A percentile compares a stretch with the other conserved stretches of the same genome.
phyloP scores from a whole-genome alignment of 2,888 invertebrate genomes.

The Chalcosyrphus nemorum region DNA sequence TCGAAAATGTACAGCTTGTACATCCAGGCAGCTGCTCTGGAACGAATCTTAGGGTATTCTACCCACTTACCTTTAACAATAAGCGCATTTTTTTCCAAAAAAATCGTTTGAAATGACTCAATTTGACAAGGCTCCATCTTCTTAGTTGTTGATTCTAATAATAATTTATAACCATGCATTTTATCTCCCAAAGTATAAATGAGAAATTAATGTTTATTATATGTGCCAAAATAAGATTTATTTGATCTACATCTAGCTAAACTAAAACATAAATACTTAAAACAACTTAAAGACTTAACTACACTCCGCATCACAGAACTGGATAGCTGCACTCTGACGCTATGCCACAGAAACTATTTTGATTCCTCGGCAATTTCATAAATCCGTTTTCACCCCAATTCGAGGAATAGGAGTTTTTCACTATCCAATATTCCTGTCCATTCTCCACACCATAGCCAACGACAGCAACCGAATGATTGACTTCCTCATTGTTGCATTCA shows the following conservation, averaged over 20 bases:
- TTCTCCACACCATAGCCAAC: slow-evolving; percentile 80
- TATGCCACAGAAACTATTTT: slow-evolving; percentile 80
- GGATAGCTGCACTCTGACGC: slow-evolving; percentile 81
- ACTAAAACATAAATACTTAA: slow-evolving; percentile 46
- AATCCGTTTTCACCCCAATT: slow-evolving; percentile 81
- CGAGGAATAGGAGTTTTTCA: slow-evolving; percentile 80
- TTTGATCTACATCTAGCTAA: not conserved
- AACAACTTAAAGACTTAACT: not conserved
- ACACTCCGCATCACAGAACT: slow-evolving; percentile 75
- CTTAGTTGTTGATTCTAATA: too few relatives aligned
- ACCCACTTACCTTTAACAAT: too few relatives aligned
- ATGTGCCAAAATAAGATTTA: slow-evolving; percentile 3
- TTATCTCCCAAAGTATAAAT: not conserved
- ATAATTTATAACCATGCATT: too few relatives aligned
- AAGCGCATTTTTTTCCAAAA: too few relatives aligned
- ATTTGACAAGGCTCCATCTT: too few relatives aligned
- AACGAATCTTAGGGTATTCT: too few relatives aligned
- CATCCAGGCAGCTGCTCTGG: too few relatives aligned
- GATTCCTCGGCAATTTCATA: slow-evolving; percentile 79
- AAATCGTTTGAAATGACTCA: too few relatives aligned
- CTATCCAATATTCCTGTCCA: slow-evolving; percentile 80
- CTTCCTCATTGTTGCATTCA: slow-evolving; percentile 78
- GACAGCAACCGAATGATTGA: slow-evolving; percentile 80
- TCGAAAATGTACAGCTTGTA: too few relatives aligned
- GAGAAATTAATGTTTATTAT: slow-evolving; percentile 12